A percentile compares a stretch with the other conserved stretches of the same genome.
Conservation (phyloP, 2,888 invertebrate genomes). For the Lucinisca nassula region DNA sequence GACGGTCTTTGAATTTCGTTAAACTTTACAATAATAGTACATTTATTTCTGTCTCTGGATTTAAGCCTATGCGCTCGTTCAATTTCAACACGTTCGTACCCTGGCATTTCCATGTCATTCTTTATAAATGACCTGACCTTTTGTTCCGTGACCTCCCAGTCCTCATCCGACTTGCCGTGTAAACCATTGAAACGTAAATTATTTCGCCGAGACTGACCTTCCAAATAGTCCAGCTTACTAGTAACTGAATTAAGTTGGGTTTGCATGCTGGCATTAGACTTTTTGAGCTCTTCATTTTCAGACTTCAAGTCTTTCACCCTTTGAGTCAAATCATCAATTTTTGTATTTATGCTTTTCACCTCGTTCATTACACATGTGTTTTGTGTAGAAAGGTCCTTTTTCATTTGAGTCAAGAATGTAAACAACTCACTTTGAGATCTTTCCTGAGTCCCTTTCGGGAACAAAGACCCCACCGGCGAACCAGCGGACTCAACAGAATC, state of each 20-base stretch:
- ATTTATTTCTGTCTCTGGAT: constrained; percentile 14
- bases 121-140: constrained; percentile 18
- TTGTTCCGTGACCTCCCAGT: constrained; percentile 8
- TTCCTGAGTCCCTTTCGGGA: too few species aligned
- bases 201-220: background rate
- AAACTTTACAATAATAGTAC: constrained; percentile 43
- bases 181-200: constrained; percentile 16
- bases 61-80: constrained; percentile 44
- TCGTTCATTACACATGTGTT: too few species aligned
- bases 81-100: constrained; percentile 23
- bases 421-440: background rate
- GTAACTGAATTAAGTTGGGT: background rate
- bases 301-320: constrained; percentile 4
- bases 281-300: constrained; percentile 19
- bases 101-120: constrained; percentile 11
- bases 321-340: background rate
- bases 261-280: background rate
- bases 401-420: background rate
- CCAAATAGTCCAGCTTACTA: constrained; percentile 1
- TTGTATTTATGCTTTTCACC: too few species aligned
- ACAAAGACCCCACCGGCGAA: background rate
- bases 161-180: background rate
- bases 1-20: constrained; percentile 18
- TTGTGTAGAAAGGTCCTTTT: too few species aligned
- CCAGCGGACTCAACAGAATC: background rate